Conservation (phyloP, 2,113 vertebrate genomes). For the Taxidea taxus region DNA sequence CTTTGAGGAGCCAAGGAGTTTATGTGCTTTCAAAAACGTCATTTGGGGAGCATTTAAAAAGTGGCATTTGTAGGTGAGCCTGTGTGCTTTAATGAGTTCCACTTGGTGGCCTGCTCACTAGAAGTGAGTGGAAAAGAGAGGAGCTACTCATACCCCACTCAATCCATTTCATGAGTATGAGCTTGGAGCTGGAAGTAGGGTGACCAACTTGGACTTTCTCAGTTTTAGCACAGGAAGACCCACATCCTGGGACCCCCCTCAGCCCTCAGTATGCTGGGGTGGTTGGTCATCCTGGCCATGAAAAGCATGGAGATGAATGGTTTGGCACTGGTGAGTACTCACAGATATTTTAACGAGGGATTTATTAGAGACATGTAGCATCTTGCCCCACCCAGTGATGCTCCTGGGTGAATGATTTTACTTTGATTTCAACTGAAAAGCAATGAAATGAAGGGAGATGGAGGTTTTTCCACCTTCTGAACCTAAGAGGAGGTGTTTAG, state of each 20-base stretch:
- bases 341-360: background rate
- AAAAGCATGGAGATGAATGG: background rate
- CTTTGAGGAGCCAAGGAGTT: constrained; percentile 43
- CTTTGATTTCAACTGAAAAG: constrained; percentile 24
- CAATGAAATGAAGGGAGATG: background rate
- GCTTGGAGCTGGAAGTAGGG: background rate
- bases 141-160: background rate
- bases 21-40: constrained; percentile 46
- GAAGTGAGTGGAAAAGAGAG: background rate
- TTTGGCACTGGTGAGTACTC: background rate
- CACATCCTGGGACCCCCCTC: background rate
- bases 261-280: background rate
- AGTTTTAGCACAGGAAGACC: constrained; percentile 14
- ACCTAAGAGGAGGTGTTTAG: background rate
- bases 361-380: constrained; percentile 15
- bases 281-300: background rate
- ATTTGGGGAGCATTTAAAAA: constrained; percentile 52
- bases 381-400: background rate
- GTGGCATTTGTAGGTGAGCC: background rate
- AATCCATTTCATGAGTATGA: background rate
- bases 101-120: constrained; percentile 8
- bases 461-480: background rate
- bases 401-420: background rate
- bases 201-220: background rate
- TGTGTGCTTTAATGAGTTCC: constrained; percentile 2